Conservation (phyloP, 1,140 invertebrate genomes). For the Drosophila athabasca region DNA sequence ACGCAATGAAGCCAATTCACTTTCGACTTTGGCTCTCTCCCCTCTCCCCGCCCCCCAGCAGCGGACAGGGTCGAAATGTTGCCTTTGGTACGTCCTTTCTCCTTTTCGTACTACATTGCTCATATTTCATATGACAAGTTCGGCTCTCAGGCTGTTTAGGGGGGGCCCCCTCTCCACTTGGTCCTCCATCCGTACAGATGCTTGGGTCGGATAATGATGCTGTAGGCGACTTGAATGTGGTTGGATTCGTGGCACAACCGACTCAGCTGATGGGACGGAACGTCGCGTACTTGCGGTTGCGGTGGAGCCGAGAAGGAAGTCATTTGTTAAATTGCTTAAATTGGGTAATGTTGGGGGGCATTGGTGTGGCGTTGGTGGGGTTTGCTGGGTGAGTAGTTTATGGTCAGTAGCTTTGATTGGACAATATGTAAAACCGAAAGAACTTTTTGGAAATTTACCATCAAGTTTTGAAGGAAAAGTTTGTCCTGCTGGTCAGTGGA, state of each 20-base stretch:
- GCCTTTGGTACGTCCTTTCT: conserved; percentile 17
- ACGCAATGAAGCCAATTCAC: conserved; percentile 77
- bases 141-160: conserved; percentile 22
- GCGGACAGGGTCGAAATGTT: not conserved
- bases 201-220: conserved; percentile 45
- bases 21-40: conserved; percentile 34
- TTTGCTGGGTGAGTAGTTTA: no score
- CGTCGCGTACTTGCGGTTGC: conserved; percentile 47
- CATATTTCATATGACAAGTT: conserved; percentile 54
- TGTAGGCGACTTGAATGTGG: conserved; percentile 54
- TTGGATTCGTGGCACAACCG: conserved; percentile 37
- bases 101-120: conserved; percentile 13
- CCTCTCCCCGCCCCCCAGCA: not conserved
- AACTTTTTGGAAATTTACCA: conserved; percentile 25
- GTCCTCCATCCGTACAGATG: conserved; percentile 36
- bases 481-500: conserved; percentile 8
- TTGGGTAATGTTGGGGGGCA: conserved; percentile 22
- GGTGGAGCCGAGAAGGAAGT: conserved; percentile 38
- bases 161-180: conserved; percentile 5
- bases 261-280: conserved; percentile 21
- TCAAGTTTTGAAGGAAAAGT: conserved; percentile 25
- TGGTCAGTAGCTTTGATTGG: conserved; percentile 16
- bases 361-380: not conserved
- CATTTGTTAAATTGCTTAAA: conserved; percentile 57
- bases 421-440: conserved; percentile 20